phyloP scores from a whole-genome alignment of 2,797 vertebrate species.

The Sebastes aleutianus region DNA sequence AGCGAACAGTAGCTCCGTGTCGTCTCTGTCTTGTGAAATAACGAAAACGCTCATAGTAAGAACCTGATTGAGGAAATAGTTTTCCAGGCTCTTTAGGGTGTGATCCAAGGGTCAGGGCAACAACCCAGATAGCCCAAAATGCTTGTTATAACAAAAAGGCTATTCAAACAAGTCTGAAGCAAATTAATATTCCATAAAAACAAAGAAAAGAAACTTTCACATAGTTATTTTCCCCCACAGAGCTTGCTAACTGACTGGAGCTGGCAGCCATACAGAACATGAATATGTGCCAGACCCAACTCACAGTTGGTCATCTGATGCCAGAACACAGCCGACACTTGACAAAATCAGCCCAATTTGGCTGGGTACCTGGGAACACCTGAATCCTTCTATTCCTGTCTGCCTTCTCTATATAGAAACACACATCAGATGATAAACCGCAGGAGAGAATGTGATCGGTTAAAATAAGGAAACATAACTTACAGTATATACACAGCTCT shows the following conservation, averaged over 20 bases:
- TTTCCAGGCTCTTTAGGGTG: neutral
- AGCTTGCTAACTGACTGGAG: constrained; percentile 16
- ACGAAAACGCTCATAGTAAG: no score
- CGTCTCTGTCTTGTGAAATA: no score
- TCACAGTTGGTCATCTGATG: constrained; percentile 36
- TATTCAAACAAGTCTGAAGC: neutral
- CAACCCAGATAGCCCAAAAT: neutral
- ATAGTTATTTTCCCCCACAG: neutral
- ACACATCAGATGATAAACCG: neutral
- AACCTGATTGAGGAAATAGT: neutral
- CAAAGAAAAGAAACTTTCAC: constrained; percentile 12
- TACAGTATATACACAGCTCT: neutral
- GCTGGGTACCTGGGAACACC: constrained; percentile 20
- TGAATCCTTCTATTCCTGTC: constrained; percentile 21
- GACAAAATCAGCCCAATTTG: constrained; percentile 28
- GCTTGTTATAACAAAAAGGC: neutral
- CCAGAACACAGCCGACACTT: constrained; percentile 30
- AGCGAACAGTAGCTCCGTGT: no score
- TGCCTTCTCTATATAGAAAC: constrained; percentile 2
- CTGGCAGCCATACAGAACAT: constrained; percentile 7
- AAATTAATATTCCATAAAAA: constrained; percentile 3
- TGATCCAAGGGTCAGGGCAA: neutral
- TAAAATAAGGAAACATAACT: constrained; percentile 1
- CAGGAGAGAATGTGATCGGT: constrained; percentile 6
- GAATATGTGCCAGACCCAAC: constrained; percentile 28